Percentiles rank a stretch among this genome's conserved stretches.
These are phyloP conservation scores for Lynx canadensis DNA, from an alignment of 2,113 vertebrate genomes.

Conservation along the genomic window DNA sequence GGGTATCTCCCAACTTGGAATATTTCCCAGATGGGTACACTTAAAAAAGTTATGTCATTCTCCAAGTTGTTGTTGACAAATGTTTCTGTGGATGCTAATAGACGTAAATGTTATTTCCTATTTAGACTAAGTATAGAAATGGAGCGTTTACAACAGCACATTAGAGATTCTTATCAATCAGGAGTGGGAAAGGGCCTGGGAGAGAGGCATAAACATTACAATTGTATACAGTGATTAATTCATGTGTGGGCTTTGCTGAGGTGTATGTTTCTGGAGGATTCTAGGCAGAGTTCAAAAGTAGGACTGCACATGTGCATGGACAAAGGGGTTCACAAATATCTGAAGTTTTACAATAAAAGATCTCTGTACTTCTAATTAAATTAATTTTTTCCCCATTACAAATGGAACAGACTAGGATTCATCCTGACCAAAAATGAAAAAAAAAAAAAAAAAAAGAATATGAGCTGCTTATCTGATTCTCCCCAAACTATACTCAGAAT, in stretches of 20 bases:
- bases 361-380: background rate
- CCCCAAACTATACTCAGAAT: background rate
- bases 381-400: background rate
- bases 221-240: background rate
- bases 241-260: background rate
- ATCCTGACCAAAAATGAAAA: too few relatives aligned
- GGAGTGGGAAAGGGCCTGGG: background rate
- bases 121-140: constrained; percentile 68
- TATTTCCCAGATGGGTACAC: constrained; percentile 79
- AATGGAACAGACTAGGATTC: background rate
- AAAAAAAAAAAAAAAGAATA: background rate
- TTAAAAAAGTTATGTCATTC: constrained; percentile 78
- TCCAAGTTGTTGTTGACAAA: constrained; percentile 81
- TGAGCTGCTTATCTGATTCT: background rate
- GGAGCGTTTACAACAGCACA: constrained; percentile 41
- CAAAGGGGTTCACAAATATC: background rate
- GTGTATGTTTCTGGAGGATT: background rate
- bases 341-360: background rate
- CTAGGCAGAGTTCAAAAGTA: background rate
- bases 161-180: constrained; percentile 71
- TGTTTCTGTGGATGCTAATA: constrained; percentile 82
- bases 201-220: constrained; percentile 6
- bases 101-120: constrained; percentile 76
- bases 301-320: background rate
- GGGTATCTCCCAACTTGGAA: constrained; percentile 76